Conservation (phyloP, 2,113 vertebrate species). For the Murina feae region DNA sequence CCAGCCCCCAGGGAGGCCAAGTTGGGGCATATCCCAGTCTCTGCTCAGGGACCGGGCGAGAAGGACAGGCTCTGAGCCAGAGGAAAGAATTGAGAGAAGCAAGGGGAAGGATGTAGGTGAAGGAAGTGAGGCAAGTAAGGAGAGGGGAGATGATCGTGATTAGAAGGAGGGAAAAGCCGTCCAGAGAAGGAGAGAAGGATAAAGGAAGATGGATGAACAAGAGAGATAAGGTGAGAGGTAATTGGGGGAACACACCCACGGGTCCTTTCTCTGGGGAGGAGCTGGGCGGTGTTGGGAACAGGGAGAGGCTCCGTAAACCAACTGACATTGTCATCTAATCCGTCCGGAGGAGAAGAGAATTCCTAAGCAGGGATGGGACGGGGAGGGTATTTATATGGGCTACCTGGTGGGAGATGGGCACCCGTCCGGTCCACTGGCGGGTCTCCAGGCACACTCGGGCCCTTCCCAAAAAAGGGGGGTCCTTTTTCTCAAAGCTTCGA, state of each 20-base stretch:
- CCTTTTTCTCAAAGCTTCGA: slow-evolving; percentile 58
- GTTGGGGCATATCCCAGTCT: not conserved
- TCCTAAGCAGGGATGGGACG: not conserved
- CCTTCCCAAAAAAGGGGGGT: not conserved
- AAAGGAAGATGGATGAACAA: not conserved
- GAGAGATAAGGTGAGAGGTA: too few relatives aligned
- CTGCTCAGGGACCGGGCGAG: not conserved
- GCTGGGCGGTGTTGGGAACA: not conserved
- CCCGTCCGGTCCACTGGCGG: not conserved
- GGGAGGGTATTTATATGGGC: slow-evolving; percentile 70
- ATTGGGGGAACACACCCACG: not conserved
- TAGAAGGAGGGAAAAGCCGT: not conserved
- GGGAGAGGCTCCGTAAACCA: not conserved
- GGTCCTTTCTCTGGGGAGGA: not conserved
- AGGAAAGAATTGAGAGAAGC: not conserved
- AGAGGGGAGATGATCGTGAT: not conserved
- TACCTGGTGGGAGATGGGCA: slow-evolving; percentile 42
- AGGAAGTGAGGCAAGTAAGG: not conserved
- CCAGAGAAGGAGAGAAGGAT: not conserved
- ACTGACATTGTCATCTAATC: not conserved
- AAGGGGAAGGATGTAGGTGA: not conserved
- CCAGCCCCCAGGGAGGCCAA: not conserved
- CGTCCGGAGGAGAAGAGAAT: not conserved
- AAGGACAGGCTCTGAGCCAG: not conserved
- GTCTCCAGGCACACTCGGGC: slow-evolving; percentile 17